phyloP scores from a whole-genome alignment of 2,797 vertebrate genomes.

The Austrolebias charrua region DNA sequence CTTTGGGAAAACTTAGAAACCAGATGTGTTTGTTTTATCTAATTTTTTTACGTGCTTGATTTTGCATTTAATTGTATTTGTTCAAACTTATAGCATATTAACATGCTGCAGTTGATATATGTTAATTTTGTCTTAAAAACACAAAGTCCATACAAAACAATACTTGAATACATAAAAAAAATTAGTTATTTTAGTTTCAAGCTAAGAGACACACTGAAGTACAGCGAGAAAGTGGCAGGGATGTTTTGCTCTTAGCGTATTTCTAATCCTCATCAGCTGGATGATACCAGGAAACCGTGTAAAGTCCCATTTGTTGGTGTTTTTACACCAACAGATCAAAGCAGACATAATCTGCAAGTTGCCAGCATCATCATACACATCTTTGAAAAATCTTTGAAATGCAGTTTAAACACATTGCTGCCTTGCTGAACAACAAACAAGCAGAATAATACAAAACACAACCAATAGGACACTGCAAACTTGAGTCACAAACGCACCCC shows the following conservation, averaged over 20 bases:
- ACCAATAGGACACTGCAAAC: conserved; percentile 4
- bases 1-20: conserved; percentile 14
- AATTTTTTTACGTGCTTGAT: neutral
- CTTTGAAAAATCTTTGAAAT: conserved; percentile 20
- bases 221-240: neutral
- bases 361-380: conserved; percentile 24
- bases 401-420: conserved; percentile 20
- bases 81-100: conserved; percentile 3
- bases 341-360: neutral
- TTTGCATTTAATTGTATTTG: neutral
- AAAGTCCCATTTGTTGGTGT: neutral
- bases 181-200: neutral
- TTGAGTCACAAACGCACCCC: conserved; percentile 8
- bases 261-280: neutral
- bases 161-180: neutral
- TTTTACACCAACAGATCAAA: conserved; percentile 5
- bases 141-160: neutral
- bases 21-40: neutral
- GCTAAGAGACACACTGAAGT: neutral
- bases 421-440: conserved; percentile 25
- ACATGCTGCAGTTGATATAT: too few species aligned
- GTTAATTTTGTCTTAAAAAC: neutral
- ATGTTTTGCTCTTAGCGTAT: neutral
- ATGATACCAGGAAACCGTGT: neutral
- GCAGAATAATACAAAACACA: conserved; percentile 21